These are phyloP conservation scores for Meghimatium bilineatum DNA, from an alignment of 2,888 invertebrate species.

Conservation along the genomic window DNA sequence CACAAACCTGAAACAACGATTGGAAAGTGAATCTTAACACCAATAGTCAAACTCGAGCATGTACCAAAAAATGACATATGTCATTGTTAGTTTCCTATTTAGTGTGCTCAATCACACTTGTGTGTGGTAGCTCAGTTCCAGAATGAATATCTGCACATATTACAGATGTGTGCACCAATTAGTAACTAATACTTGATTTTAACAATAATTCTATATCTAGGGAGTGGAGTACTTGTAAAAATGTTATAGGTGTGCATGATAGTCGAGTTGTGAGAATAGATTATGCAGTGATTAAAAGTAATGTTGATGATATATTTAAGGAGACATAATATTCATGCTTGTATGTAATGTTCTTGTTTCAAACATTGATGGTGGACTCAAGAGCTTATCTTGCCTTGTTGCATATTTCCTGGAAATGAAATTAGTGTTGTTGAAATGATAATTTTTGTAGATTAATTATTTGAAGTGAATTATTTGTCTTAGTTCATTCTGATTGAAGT, in stretches of 20 bases:
- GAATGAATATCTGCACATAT: not conserved
- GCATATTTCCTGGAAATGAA: not conserved
- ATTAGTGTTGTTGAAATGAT: not conserved
- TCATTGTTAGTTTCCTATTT: too few relatives aligned
- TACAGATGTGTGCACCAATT: too few relatives aligned
- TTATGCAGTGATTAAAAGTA: not conserved
- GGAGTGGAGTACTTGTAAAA: not conserved
- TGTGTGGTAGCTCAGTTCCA: not conserved
- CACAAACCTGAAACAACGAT: conserved; percentile 80
- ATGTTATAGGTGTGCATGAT: not conserved
- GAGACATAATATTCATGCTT: not conserved
- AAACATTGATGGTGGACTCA: not conserved
- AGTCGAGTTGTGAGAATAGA: not conserved
- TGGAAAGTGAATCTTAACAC: conserved; percentile 39
- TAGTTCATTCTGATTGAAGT: too few relatives aligned
- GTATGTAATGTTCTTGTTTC: not conserved
- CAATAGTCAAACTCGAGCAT: not conserved
- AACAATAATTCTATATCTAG: not conserved
- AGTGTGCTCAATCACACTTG: conserved; percentile 1
- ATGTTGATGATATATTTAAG: not conserved
- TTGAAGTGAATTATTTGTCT: too few relatives aligned
- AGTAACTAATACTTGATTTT: not conserved
- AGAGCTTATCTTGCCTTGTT: not conserved
- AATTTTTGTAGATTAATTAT: not conserved
- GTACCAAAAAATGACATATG: not conserved